Evolutionary conservation across 2,888 invertebrate species (phyloP).

Genomic region (Heliconius erato): DNA sequence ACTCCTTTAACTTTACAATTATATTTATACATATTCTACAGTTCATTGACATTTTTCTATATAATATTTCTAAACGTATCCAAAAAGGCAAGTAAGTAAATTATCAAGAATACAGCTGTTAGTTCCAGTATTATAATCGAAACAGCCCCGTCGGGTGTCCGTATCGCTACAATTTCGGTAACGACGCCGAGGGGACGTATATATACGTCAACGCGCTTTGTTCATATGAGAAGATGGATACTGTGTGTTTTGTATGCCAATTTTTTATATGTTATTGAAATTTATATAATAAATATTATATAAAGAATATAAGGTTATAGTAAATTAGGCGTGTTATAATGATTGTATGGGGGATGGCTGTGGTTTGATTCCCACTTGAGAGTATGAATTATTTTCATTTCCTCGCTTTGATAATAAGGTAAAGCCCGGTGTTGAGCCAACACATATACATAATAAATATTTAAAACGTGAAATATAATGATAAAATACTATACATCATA

Average conservation of each 20-base stretch:
- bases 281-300: not conserved
- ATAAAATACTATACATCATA: too few relatives aligned
- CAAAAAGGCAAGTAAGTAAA: constrained; percentile 24
- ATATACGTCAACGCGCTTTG: constrained; percentile 36
- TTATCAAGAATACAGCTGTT: constrained; percentile 23
- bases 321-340: too few relatives aligned
- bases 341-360: not conserved
- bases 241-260: constrained; percentile 7
- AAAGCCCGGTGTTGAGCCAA: too few relatives aligned
- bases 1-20: not conserved
- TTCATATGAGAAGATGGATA: constrained; percentile 5
- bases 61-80: not conserved
- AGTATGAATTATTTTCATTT: not conserved
- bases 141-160: constrained; percentile 35
- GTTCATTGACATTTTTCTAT: not conserved
- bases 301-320: too few relatives aligned
- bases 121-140: constrained; percentile 42
- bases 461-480: too few relatives aligned
- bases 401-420: not conserved
- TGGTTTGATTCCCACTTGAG: not conserved
- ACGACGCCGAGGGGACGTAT: constrained; percentile 37
- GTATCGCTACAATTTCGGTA: constrained; percentile 43
- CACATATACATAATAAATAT: too few relatives aligned
- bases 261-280: not conserved
- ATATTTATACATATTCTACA: not conserved